Conservation (phyloP, 2,888 invertebrate genomes). For the Homarus gammarus region DNA sequence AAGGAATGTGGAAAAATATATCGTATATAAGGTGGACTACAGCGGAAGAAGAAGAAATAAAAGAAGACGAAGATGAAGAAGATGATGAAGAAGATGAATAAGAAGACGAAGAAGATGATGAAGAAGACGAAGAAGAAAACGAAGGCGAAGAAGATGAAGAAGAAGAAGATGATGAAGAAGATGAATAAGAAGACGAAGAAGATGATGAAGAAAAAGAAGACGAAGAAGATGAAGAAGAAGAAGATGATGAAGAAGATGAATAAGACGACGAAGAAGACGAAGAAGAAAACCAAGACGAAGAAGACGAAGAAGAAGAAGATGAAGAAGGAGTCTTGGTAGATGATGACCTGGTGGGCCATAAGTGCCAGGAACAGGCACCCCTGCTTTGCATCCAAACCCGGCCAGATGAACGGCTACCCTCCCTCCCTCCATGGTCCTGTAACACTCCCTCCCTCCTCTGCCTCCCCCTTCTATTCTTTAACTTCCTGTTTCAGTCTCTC, state of each 20-base stretch:
- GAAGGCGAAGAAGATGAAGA: no score
- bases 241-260: no score
- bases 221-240: no score
- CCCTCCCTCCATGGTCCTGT: background rate
- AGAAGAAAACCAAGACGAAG: background rate
- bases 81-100: no score
- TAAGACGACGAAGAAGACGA: no score
- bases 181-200: background rate
- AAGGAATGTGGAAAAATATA: no score
- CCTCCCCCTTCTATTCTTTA: background rate
- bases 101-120: no score
- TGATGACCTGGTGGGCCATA: constrained; percentile 47
- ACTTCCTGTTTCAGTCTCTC: constrained; percentile 27
- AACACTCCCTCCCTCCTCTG: background rate
- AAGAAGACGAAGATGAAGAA: no score
- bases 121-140: no score
- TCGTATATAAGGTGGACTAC: no score
- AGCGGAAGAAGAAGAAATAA: no score
- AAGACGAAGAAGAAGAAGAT: background rate
- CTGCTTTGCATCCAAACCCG: constrained; percentile 43
- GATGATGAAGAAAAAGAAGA: background rate
- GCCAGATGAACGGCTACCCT: constrained; percentile 27
- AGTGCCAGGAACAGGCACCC: constrained; percentile 33
- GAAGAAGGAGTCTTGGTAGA: background rate
- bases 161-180: no score